A percentile compares a stretch with the other conserved stretches of the same genome.
phyloP scores from a whole-genome alignment of 2,113 vertebrate genomes.

The Anser cygnoides region DNA sequence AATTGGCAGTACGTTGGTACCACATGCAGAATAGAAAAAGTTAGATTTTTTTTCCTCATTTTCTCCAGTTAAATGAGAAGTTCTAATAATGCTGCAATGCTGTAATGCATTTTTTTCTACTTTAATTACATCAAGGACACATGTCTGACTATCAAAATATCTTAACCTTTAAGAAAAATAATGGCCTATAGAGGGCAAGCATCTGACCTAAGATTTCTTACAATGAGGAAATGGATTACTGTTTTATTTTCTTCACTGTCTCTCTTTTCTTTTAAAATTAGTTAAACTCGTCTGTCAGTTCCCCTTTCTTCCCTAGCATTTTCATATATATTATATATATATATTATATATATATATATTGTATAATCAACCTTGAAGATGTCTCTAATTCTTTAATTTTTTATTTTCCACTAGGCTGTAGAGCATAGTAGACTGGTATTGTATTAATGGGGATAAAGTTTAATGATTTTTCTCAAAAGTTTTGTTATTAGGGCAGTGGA shows the following conservation, averaged over 20 bases:
- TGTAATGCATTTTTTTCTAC: neutral
- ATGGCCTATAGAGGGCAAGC: neutral
- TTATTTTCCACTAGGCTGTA: constrained; percentile 12
- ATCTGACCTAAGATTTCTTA: neutral
- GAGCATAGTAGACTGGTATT: constrained; percentile 2
- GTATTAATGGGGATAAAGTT: constrained; percentile 61
- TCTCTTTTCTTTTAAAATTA: neutral
- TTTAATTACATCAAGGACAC: neutral
- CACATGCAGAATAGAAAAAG: neutral
- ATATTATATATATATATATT: too few relatives aligned
- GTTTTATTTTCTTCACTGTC: neutral
- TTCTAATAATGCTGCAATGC: neutral
- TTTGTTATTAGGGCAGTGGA: constrained; percentile 47
- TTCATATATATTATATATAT: neutral
- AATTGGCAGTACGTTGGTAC: neutral
- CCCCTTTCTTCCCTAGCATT: neutral
- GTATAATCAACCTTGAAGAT: neutral
- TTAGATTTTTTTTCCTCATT: neutral
- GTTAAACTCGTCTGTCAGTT: neutral
- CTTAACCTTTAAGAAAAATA: neutral
- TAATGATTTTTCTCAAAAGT: constrained; percentile 38
- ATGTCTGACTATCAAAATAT: neutral
- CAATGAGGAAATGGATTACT: neutral
- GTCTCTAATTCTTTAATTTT: neutral
- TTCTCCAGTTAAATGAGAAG: neutral